Percentiles rank a stretch among this genome's conserved stretches.
Evolutionary conservation across 2,113 vertebrate species (phyloP).

Genomic region (Mohoua ochrocephala): DNA sequence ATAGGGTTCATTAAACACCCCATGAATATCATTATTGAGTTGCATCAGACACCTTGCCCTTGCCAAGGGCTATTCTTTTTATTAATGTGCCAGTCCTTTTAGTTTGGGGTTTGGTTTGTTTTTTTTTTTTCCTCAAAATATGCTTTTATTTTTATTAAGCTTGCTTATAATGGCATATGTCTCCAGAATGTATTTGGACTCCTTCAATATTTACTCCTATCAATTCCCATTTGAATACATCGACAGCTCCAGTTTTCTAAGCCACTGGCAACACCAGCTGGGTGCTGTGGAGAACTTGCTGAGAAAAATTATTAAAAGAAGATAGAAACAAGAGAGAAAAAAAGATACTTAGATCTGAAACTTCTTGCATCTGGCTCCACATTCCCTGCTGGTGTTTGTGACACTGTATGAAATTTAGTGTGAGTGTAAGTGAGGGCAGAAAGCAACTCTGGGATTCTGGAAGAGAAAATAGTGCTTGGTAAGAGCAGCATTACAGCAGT

Average conservation of each 20-base stretch:
- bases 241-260: background rate
- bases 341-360: background rate
- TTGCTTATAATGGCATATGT: background rate
- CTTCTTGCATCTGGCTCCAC: background rate
- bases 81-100: background rate
- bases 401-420: background rate
- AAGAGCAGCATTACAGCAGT: background rate
- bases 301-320: background rate
- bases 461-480: background rate
- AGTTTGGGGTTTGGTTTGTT: background rate
- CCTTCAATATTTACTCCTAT: background rate
- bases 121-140: background rate
- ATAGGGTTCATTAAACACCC: slow-evolving; percentile 34
- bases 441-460: background rate
- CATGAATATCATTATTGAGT: slow-evolving; percentile 48
- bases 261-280: background rate
- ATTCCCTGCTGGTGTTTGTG: background rate
- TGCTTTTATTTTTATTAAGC: background rate
- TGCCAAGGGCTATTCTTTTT: slow-evolving; percentile 36
- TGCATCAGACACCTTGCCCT: slow-evolving; percentile 19
- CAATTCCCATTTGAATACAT: background rate
- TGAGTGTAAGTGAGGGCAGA: background rate
- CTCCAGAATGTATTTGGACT: background rate
- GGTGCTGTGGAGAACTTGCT: background rate
- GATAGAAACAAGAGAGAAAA: background rate